Evolutionary conservation across 2,113 vertebrate species (phyloP).

Genomic region (Podarcis raffonei): DNA sequence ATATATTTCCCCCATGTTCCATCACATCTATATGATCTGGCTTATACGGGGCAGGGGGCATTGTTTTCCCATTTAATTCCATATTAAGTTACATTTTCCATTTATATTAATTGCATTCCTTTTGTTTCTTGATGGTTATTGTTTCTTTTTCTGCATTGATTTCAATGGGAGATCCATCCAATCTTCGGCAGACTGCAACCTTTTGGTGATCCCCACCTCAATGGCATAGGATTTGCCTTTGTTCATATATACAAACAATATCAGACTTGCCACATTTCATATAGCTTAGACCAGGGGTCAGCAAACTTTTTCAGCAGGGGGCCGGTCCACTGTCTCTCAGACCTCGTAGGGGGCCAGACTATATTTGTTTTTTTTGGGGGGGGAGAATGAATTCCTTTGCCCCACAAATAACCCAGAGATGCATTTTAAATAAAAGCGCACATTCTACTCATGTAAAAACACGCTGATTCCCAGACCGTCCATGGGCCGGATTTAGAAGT

Average conservation of each 20-base stretch:
- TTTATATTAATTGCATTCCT: not conserved
- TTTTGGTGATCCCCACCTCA: not conserved
- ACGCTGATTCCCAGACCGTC: too few species aligned
- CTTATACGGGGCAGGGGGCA: not conserved
- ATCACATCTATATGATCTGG: not conserved
- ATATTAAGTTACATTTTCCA: not conserved
- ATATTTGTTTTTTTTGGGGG: too few species aligned
- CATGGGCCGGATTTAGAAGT: too few species aligned
- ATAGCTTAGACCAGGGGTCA: not conserved
- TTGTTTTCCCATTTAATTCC: not conserved
- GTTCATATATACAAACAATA: not conserved
- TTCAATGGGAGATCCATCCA: not conserved
- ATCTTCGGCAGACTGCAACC: not conserved
- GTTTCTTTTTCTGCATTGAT: not conserved
- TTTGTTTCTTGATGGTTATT: not conserved
- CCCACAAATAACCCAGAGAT: too few species aligned
- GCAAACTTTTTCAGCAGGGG: too few species aligned
- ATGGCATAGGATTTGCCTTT: not conserved
- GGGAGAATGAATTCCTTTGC: too few species aligned
- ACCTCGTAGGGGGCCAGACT: too few species aligned
- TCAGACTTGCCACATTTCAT: not conserved
- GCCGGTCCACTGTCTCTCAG: too few species aligned
- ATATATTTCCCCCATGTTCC: too few species aligned
- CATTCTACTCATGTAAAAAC: too few species aligned
- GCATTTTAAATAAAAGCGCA: too few species aligned